Evolutionary conservation across 2,113 vertebrate species (phyloP).

Genomic region (Sisor rabdophorus): DNA sequence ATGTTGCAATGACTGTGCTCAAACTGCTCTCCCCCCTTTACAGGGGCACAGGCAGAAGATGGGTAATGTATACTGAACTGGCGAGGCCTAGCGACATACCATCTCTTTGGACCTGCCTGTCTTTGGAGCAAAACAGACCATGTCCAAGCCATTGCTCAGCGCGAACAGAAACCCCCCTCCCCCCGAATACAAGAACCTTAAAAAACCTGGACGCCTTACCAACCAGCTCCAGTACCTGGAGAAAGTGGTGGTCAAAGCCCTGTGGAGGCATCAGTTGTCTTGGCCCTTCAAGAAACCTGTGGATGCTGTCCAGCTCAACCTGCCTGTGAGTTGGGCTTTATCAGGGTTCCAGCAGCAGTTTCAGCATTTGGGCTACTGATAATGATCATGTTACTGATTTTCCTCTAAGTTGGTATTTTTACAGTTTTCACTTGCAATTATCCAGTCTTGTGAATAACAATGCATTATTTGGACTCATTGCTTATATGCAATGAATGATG

Average conservation of each 20-base stretch:
- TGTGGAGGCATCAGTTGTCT: slow-evolving; percentile 85
- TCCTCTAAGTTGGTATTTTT: no score
- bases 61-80: slow-evolving; percentile 51
- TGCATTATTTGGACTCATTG: no score
- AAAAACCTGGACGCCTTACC: slow-evolving; percentile 74
- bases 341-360: background rate
- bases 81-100: slow-evolving; percentile 2
- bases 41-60: slow-evolving; percentile 47
- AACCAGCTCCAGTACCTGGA: slow-evolving; percentile 89
- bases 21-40: slow-evolving; percentile 37
- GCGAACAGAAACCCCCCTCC: slow-evolving; percentile 79
- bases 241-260: slow-evolving; percentile 77
- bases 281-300: slow-evolving; percentile 93
- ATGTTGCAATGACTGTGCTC: slow-evolving; percentile 20
- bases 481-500: no score
- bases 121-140: slow-evolving; percentile 51
- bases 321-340: slow-evolving; percentile 79
- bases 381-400: background rate
- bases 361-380: no score
- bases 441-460: no score
- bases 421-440: no score
- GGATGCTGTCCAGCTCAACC: slow-evolving; percentile 80
- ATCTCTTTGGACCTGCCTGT: background rate
- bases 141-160: slow-evolving; percentile 68
- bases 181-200: slow-evolving; percentile 76